Base-by-base conservation (phyloP, 1,140 invertebrate genomes). In the Aphis craccivora region DNA sequence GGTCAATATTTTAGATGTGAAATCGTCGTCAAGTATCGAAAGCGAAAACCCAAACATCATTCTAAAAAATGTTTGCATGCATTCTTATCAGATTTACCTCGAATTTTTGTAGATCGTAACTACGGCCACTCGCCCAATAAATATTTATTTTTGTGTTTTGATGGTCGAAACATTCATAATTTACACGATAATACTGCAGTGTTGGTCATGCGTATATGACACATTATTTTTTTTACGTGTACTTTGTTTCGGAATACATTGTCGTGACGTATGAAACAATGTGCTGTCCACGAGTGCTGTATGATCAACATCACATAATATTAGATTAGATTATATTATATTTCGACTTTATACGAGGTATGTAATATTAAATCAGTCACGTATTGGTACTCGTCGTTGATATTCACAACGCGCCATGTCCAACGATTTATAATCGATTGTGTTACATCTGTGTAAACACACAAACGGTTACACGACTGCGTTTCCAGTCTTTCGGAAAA, bases 391-490 rank as follows among this genome's bases (percentile, higher is more conserved):
- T 1, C 7, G n/a, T 40, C 53, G 25, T 89, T 89, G 11, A 55
- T 89, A 89, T 89, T 89, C 87, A 53, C 7, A 9, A 9, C 51
- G 48, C 51, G 48, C 37, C 6, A 23, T 11, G 30, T 55, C 18
- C n/a, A 40, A 55, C 55, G 35, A 55, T 37, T 53, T 89, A 55
- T 35, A 89, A 89, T 89, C 48, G 88, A 89, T 89, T 89, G 51
- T 89, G 25, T 55, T n/a, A 30, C 37, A 20, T 86, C 23, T 86
- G 84, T 86, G 84, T 86, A 86, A 43, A 86, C 43, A 86, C 84
- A 76, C 30, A 18, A 20, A n/a, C 60, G 11, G 11, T n/a, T 76
- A 5, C 25, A 84, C 2, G 23, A 84, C 43, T 43, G 40, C 25
- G 37, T 86, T 86, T 86, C 25, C 23, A 86, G 37, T 30, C 25